Percentiles rank a stretch among this genome's conserved stretches.
Evolutionary conservation across 2,888 invertebrate genomes (phyloP).

Genomic region (Cryptosula pallasiana): DNA sequence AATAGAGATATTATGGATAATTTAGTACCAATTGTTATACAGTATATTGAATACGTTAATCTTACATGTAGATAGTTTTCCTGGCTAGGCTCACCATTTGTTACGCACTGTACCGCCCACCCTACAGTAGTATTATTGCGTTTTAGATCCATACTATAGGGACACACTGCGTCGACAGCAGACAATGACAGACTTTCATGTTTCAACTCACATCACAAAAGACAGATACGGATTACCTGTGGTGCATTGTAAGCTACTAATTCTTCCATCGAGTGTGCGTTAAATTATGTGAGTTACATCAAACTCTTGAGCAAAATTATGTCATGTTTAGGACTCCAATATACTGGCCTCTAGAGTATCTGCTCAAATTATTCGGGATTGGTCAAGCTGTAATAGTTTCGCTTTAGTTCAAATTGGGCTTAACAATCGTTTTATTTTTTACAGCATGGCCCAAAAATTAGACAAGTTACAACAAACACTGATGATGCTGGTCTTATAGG

Average conservation of each 20-base stretch:
- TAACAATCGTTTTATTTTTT: slow-evolving; percentile 5
- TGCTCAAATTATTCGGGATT: not conserved
- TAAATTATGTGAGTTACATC: too few relatives aligned
- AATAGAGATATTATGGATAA: too few relatives aligned
- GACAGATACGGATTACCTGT: slow-evolving; percentile 18
- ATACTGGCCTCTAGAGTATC: not conserved
- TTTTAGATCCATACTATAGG: not conserved
- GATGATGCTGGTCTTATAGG: slow-evolving; percentile 19
- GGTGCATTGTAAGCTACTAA: not conserved
- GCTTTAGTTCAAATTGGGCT: not conserved
- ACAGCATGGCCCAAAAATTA: slow-evolving; percentile 12
- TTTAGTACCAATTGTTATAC: too few relatives aligned
- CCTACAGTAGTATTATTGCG: not conserved
- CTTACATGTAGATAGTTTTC: too few relatives aligned
- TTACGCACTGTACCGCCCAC: too few relatives aligned
- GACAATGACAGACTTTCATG: not conserved
- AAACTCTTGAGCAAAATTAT: too few relatives aligned
- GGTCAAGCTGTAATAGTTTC: not conserved
- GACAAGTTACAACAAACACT: slow-evolving; percentile 16
- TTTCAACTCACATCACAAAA: not conserved
- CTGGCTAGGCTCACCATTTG: too few relatives aligned
- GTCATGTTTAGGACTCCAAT: too few relatives aligned
- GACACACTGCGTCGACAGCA: not conserved
- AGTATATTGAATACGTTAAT: too few relatives aligned
- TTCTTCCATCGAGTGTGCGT: not conserved